Evolutionary conservation across 1,140 invertebrate species (phyloP), one percentile per base, ranked within the genome.

Genomic region (Drosophila albomicans): DNA sequence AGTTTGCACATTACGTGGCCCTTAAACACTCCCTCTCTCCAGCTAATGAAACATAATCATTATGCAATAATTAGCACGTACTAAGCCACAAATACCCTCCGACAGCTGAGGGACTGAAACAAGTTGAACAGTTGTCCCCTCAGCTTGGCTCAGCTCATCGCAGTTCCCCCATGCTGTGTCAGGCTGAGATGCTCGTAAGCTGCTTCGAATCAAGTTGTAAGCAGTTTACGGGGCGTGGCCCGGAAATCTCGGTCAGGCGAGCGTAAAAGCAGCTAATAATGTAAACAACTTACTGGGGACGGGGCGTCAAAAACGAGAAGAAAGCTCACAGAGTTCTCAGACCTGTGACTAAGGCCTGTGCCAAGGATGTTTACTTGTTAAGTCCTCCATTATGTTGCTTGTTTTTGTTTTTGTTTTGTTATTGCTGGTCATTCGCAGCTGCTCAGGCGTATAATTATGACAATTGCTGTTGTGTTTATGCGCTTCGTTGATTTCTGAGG

Each of bases 1-100:
- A 57, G 30, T 57, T 57, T 41, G 35, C 32, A 41, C 41, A 59
- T 41, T 57, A 32, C 3, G 32, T 25, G 54, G 46, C 54, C 15
- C 46, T 13, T 13, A 38, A 38, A 54, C 30, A 32, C 6, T 1
- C 51, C 7, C 13, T 13, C 46, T 20, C 16, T 7, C 15, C 32
- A 5, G 43, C 72, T 75, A 87, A 88, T 84, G 85, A 87, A 89
- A 89, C 84, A 89, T 89, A 84, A 87, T 87, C 84, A 89, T 87
- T 78, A 84, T 80, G 85, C 68, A 88, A 84, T 89, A 87, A 87
- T 87, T 87, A 89, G 84, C 84, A 80, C 77, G 58, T 77, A 72
- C 68, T 77, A 70, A 88, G 76, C 76, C 64, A 20, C 56, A 65
- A 65, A 71, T 64, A 30, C 35, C 35, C 32, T 25, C 2, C 41